Evolutionary conservation across 1,140 invertebrate genomes (phyloP), one percentile per base, ranked within the genome.

Genomic region (Neodiprion virginianus): DNA sequence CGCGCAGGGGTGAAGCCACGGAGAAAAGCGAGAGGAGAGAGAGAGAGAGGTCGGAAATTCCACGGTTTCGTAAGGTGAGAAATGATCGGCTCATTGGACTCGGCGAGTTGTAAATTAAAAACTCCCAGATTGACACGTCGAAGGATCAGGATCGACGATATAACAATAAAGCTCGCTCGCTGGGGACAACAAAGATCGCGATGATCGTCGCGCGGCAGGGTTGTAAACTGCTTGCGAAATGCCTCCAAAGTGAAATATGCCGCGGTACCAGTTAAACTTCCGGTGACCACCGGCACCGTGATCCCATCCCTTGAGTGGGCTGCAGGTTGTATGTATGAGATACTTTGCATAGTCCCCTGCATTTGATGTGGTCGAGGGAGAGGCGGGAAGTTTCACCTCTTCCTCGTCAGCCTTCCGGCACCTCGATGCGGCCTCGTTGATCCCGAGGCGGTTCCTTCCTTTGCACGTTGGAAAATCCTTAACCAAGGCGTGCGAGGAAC

Each of bases 261-360:
- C 3, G 53, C 8, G 11, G 11, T 61, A 12, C 53, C 11, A 14
- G 8, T 61, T 17, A 61, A 61, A 61, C 53, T 61, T 61, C n/a
- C n/a, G 11, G 53, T 61, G 11, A 40, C 28, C 28, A 21, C 28
- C 5, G 28, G 28, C 28, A 2, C 2, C 53, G 53, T 61, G 11
- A 5, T 40, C 28, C 5, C 53, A 61, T 11, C n/a, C 53, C 53
- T 61, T 61, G 53, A 17, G 11, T 40, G 28, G 28, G 28, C 5
- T 40, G 28, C 28, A 40, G 28, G 28, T 40, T 40, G 28, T 40
- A 40, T 40, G 28, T 40, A 61, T 8, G n/a, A 61, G 53, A 61
- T 61, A 61, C 53, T 61, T 61, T 61, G 53, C 53, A 61, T 61
- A 61, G 53, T 61, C 53, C 11, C 53, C 53, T 61, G 53, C 53